A percentile compares a stretch with the other conserved stretches of the same genome.
Evolutionary conservation across 2,113 vertebrate genomes (phyloP).

Genomic region (Sialia sialis): DNA sequence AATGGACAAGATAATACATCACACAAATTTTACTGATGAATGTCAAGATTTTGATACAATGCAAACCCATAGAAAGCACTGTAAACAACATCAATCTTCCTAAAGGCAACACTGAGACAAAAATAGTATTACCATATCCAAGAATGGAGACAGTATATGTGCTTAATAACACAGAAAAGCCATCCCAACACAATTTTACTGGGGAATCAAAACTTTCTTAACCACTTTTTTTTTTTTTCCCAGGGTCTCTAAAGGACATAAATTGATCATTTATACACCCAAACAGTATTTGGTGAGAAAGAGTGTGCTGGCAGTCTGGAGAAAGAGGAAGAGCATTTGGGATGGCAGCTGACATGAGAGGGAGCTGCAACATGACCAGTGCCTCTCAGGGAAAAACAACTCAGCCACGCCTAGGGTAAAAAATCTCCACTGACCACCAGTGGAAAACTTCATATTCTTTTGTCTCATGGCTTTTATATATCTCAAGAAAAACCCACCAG

Average conservation of each 20-base stretch:
- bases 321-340: background rate
- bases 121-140: slow-evolving; percentile 23
- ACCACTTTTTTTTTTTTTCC: background rate
- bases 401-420: background rate
- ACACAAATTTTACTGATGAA: slow-evolving; percentile 17
- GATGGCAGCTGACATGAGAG: background rate
- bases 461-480: background rate
- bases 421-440: background rate
- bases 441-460: background rate
- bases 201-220: background rate
- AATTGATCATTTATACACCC: background rate
- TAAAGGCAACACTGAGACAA: background rate
- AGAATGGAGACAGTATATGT: background rate
- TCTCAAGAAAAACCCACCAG: background rate
- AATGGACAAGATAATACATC: background rate
- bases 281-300: background rate
- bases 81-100: slow-evolving; percentile 33
- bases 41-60: background rate
- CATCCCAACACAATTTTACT: background rate
- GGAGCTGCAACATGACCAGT: background rate
- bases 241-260: background rate
- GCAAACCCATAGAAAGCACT: background rate
- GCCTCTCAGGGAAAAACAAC: background rate
- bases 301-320: background rate
- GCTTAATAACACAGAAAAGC: background rate